These are phyloP conservation scores for Cordylochernes scorpioides DNA, from an alignment of 2,888 invertebrate species.

Conservation along the genomic window DNA sequence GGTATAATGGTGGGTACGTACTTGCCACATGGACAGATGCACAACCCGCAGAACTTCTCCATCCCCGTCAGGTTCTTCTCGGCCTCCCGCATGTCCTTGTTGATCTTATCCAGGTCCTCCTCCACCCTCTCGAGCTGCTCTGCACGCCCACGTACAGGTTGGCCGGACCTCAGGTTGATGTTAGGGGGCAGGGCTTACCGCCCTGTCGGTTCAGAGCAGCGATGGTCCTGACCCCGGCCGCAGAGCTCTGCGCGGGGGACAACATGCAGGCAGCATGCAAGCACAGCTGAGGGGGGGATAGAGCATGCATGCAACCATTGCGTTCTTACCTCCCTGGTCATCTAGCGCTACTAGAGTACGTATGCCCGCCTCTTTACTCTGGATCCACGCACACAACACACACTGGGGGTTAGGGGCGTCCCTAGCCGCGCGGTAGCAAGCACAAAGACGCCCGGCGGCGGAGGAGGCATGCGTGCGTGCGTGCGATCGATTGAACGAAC, in stretches of 20 bases:
- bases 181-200: no score
- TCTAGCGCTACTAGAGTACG: slow-evolving; percentile 98
- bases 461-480: no score
- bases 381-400: slow-evolving; percentile 28
- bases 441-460: no score
- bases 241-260: slow-evolving; percentile 8
- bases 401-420: no score
- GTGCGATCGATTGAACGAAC: no score
- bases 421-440: no score
- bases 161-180: no score
- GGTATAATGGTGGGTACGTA: slow-evolving; percentile 32
- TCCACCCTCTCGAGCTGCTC: slow-evolving; percentile 99
- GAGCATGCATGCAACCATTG: neutral
- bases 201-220: slow-evolving; percentile 11
- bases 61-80: slow-evolving; percentile 97
- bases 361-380: slow-evolving; percentile 99
- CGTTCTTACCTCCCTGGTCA: slow-evolving; percentile 96
- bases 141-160: slow-evolving; percentile 20
- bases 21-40: slow-evolving; percentile 96
- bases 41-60: slow-evolving; percentile 98
- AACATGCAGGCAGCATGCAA: neutral
- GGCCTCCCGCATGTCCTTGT: slow-evolving; percentile 98
- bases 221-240: slow-evolving; percentile 10
- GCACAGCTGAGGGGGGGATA: neutral
- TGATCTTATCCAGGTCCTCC: slow-evolving; percentile 99